Conservation (phyloP, 2,113 vertebrate genomes). For the Mobula hypostoma region DNA sequence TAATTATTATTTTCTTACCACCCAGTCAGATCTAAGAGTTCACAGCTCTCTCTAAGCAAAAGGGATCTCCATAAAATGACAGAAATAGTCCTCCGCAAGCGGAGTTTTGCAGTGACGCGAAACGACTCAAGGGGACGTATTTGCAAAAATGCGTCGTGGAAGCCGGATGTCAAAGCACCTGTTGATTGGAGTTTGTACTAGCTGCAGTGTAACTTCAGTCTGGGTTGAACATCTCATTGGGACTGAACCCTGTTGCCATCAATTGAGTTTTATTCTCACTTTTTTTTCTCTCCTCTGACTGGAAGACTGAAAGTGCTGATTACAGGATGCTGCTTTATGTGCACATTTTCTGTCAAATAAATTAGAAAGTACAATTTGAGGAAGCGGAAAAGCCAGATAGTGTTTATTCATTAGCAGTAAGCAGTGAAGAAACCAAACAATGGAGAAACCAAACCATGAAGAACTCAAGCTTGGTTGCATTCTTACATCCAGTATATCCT, state of each 20-base stretch:
- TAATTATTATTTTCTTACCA: slow-evolving; percentile 37
- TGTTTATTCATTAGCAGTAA: slow-evolving; percentile 12
- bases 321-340: neutral
- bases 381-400: slow-evolving; percentile 21
- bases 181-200: neutral
- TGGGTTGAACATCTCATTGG: neutral
- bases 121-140: neutral
- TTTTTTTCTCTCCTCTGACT: slow-evolving; percentile 6
- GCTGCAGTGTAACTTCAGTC: neutral
- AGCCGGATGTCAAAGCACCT: neutral
- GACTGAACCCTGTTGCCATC: neutral
- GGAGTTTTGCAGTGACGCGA: neutral
- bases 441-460: neutral
- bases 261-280: neutral
- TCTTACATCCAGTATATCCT: neutral
- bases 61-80: slow-evolving; percentile 16
- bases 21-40: slow-evolving; percentile 32
- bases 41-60: slow-evolving; percentile 33
- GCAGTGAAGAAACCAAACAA: neutral
- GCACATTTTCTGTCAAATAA: slow-evolving; percentile 14
- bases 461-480: neutral
- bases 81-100: neutral
- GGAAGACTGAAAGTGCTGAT: slow-evolving; percentile 21
- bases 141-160: neutral
- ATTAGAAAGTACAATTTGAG: slow-evolving; percentile 25